Base-by-base conservation (phyloP, 2,113 vertebrate genomes). In the Phodopus roborovskii region DNA sequence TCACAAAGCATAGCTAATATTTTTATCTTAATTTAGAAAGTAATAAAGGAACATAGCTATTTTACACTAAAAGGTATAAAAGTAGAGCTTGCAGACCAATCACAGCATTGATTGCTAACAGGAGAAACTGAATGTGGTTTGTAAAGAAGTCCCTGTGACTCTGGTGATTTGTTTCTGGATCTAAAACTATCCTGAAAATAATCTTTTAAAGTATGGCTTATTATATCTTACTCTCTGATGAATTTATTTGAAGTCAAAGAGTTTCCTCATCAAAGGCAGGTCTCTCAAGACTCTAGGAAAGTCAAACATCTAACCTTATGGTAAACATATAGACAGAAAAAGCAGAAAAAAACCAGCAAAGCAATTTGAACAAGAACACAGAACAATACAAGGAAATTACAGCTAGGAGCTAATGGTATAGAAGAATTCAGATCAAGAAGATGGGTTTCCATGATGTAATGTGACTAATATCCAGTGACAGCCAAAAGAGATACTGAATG, bases 341-440 rank as follows among this genome's bases (percentile, higher is more conserved):
- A 45, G 74, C 15, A 88, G 11, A 88, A 88, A 94, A 94, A 48
- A 92, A 78, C 71, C 48, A 95, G 56, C 60, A 94, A 90, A 90
- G 33, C 66, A 50, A 94, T 75, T 10, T 83, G 68, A 82, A 78
- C 8, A 20, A 70, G 48, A 96, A 92, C 74, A 77, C 56, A 86
- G 28, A 70, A 1, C 15, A 39, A 86, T 19, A 64, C 71, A 75
- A 39, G 17, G 73, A 94, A 78, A 77, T 84, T 28, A 10, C 19
- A 78, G 17, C 13, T 78, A 17, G 50, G 74, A 95, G 50, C 22
- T 68, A 90, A 39, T 86, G 77, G 62, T 66, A 16, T 4, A 78
- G 58, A 24, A 7, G 36, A 84, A 74, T 88, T 96, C 92, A 90
- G 26, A 83, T 78, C 70, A 58, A 90, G 9, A 68, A 19, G 74